These are phyloP conservation scores for Ladona fulva DNA, from an alignment of 1,140 invertebrate genomes.

Conservation along the genomic window DNA sequence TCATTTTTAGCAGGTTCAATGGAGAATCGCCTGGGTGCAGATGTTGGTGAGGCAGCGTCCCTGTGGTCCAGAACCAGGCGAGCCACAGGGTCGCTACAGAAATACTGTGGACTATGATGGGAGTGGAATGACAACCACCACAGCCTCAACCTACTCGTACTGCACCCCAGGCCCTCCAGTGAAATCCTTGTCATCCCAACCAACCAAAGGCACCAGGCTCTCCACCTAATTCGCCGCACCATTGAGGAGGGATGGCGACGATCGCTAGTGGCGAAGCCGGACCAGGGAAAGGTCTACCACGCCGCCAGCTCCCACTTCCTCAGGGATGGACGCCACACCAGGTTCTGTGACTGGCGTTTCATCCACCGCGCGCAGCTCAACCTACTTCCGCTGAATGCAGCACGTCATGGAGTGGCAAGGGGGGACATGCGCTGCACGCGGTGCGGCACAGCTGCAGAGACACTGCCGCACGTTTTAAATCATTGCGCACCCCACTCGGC, in stretches of 20 bases:
- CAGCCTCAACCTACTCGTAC: too few species aligned
- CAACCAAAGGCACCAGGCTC: background rate
- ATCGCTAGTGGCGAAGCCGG: constrained; percentile 16
- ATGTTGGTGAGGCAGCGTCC: constrained; percentile 17
- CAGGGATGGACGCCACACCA: constrained; percentile 17
- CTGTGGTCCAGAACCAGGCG: constrained; percentile 24
- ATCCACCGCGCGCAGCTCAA: constrained; percentile 26
- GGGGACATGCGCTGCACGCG: constrained; percentile 17
- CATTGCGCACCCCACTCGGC: background rate
- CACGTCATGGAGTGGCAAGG: background rate
- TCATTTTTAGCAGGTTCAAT: constrained; percentile 22
- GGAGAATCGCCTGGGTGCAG: constrained; percentile 19
- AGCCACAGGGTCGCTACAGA: constrained; percentile 16
- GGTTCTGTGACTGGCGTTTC: constrained; percentile 29
- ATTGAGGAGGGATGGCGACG: constrained; percentile 17
- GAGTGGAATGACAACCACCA: constrained; percentile 5
- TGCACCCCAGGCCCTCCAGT: background rate
- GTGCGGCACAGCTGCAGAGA: constrained; percentile 14
- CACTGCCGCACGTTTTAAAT: constrained; percentile 18
- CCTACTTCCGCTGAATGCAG: constrained; percentile 21
- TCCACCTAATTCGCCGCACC: constrained; percentile 15
- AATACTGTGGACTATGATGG: constrained; percentile 20
- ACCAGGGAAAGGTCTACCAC: constrained; percentile 22
- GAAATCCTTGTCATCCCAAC: background rate
- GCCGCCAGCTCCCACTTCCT: constrained; percentile 21